phyloP scores from a whole-genome alignment of 2,113 vertebrate species.

The Triplophysa siluroides region DNA sequence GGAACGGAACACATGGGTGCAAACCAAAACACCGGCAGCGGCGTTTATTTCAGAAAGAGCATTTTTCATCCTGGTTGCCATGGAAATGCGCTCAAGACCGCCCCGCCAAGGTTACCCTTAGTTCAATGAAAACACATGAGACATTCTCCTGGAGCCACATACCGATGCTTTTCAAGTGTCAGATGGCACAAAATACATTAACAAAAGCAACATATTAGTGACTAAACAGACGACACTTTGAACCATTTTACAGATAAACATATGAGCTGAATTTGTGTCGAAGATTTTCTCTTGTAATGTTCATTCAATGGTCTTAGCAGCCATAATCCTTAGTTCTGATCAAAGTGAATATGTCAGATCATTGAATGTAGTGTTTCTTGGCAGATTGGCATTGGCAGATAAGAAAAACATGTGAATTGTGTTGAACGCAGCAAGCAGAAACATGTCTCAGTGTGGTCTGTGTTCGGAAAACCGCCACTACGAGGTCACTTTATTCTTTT shows the following conservation, averaged over 20 bases:
- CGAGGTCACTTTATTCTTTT: too few species aligned
- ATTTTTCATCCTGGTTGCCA: constrained; percentile 28
- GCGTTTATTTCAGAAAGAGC: background rate
- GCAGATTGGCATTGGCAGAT: too few species aligned
- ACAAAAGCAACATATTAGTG: background rate
- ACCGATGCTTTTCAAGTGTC: background rate
- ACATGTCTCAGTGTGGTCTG: too few species aligned
- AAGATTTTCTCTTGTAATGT: background rate
- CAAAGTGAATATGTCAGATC: background rate
- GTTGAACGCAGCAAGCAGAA: too few species aligned
- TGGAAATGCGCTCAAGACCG: constrained; percentile 42
- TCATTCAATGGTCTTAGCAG: background rate
- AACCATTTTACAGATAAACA: background rate
- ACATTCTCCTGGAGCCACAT: background rate
- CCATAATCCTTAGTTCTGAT: background rate
- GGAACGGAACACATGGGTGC: background rate
- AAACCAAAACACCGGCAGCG: background rate
- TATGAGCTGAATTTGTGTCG: background rate
- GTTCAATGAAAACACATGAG: constrained; percentile 5
- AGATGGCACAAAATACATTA: background rate
- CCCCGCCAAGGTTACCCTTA: constrained; percentile 25
- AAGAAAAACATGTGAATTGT: too few species aligned
- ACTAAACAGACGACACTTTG: background rate
- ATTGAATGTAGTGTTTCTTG: background rate
- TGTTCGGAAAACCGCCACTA: too few species aligned